Percentiles rank a stretch among this genome's conserved stretches.
Evolutionary conservation across 2,797 vertebrate genomes (phyloP).

Genomic region (Tragopan temminckii): DNA sequence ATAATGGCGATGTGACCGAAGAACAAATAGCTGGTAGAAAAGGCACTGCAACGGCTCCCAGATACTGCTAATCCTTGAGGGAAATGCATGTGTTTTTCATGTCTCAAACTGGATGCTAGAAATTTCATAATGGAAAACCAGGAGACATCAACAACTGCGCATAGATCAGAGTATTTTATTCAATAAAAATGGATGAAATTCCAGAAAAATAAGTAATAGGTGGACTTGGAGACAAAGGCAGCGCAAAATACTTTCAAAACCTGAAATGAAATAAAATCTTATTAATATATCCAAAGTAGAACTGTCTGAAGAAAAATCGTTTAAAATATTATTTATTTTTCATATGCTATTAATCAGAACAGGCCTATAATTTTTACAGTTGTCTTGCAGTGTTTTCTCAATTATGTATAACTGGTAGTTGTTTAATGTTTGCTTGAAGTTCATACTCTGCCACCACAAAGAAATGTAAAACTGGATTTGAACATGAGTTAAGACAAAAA

Average conservation of each 20-base stretch:
- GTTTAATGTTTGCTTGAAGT: not conserved
- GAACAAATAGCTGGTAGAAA: not conserved
- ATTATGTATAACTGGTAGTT: not conserved
- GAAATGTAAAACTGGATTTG: not conserved
- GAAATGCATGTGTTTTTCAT: not conserved
- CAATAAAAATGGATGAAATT: not conserved
- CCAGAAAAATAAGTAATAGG: not conserved
- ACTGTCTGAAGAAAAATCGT: not conserved
- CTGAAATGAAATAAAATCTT: not conserved
- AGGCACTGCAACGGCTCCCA: not conserved
- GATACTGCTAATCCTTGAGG: not conserved
- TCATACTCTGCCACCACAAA: not conserved
- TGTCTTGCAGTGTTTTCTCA: not conserved
- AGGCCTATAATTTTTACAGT: not conserved
- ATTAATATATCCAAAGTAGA: not conserved
- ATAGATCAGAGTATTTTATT: not conserved
- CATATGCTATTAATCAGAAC: not conserved
- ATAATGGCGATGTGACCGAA: not conserved
- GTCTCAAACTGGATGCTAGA: not conserved
- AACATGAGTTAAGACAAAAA: not conserved
- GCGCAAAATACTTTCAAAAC: conserved; percentile 1
- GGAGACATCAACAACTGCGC: not conserved
- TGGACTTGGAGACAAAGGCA: not conserved
- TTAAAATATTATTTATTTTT: not conserved
- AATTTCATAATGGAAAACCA: not conserved